Evolutionary conservation across 2,113 vertebrate genomes (phyloP).

Genomic region (Tringa solitaria): DNA sequence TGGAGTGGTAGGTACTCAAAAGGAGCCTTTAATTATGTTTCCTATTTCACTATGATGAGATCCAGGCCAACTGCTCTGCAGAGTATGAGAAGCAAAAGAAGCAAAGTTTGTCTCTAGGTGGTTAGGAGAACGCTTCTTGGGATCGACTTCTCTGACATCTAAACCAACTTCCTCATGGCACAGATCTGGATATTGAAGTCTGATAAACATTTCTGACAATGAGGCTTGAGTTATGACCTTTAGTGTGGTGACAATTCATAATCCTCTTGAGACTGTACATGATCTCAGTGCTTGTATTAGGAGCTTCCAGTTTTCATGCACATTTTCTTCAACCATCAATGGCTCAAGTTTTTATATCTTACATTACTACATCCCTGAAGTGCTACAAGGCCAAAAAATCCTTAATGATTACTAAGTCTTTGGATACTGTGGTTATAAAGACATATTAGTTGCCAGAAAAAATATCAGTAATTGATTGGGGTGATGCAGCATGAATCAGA

Average conservation of each 20-base stretch:
- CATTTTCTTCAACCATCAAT: neutral
- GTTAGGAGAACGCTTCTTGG: neutral
- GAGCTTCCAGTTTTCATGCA: neutral
- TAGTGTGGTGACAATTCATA: neutral
- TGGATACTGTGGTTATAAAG: neutral
- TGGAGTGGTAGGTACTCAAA: neutral
- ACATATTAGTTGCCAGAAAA: neutral
- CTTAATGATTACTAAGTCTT: neutral
- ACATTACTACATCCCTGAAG: neutral
- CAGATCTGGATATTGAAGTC: neutral
- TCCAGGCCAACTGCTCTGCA: neutral
- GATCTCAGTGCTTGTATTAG: neutral
- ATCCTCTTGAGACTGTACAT: neutral
- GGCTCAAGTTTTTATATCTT: neutral
- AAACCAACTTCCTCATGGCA: neutral
- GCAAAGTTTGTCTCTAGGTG: neutral
- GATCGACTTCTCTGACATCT: neutral
- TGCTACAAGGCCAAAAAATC: neutral
- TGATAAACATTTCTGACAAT: neutral
- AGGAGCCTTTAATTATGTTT: neutral
- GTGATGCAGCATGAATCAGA: neutral
- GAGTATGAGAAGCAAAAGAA: neutral
- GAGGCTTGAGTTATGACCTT: neutral
- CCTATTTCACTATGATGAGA: neutral
- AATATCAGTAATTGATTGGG: neutral